Evolutionary conservation across 2,797 vertebrate species (phyloP).

Genomic region (Clarias fuscus): DNA sequence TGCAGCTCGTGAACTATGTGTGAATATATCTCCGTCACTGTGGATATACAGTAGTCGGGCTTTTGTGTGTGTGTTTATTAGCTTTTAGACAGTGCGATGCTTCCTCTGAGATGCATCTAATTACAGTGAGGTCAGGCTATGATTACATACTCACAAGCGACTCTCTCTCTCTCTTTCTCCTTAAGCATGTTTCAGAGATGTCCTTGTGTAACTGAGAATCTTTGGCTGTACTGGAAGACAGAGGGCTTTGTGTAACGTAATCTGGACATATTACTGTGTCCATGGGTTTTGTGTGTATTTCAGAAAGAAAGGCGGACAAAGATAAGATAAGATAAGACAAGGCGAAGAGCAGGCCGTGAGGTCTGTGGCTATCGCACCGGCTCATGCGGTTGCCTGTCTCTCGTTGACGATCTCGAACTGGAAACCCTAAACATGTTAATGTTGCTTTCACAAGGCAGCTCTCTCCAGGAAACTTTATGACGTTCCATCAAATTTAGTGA

Average conservation of each 20-base stretch:
- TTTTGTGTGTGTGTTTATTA: slow-evolving; percentile 47
- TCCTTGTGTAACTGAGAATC: slow-evolving; percentile 23
- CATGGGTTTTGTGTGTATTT: background rate
- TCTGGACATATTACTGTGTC: slow-evolving; percentile 35
- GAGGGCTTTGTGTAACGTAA: slow-evolving; percentile 55
- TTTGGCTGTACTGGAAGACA: slow-evolving; percentile 19
- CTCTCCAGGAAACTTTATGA: slow-evolving; percentile 46
- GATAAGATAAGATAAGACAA: background rate
- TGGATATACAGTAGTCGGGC: slow-evolving; percentile 23
- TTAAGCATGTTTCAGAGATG: slow-evolving; percentile 8
- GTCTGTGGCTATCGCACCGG: slow-evolving; percentile 4
- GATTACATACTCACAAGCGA: slow-evolving; percentile 75
- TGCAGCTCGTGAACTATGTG: background rate
- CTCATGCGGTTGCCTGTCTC: background rate
- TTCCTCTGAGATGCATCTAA: slow-evolving; percentile 72
- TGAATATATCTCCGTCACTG: slow-evolving; percentile 16
- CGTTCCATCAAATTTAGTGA: slow-evolving; percentile 53
- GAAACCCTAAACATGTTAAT: slow-evolving; percentile 19
- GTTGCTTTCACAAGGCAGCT: slow-evolving; percentile 21
- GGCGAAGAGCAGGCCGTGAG: background rate
- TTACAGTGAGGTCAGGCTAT: slow-evolving; percentile 74
- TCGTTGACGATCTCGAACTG: background rate
- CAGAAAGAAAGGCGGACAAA: background rate
- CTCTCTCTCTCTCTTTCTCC: slow-evolving; percentile 62
- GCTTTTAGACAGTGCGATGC: slow-evolving; percentile 42